Conservation (phyloP, 2,113 vertebrate genomes). For the Epinephelus lanceolatus region DNA sequence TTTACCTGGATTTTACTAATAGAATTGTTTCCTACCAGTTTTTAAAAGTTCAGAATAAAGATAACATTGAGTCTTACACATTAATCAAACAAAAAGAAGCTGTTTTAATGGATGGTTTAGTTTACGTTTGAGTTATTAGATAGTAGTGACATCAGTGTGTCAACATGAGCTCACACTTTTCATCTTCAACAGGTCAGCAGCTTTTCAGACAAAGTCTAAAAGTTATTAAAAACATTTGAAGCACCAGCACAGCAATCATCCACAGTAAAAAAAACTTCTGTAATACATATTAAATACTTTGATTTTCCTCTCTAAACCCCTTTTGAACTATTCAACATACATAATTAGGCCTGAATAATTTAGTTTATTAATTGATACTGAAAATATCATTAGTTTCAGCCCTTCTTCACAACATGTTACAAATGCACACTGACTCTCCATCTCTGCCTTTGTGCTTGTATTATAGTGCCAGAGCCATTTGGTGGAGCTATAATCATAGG, state of each 20-base stretch:
- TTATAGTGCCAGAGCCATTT: slow-evolving; percentile 96
- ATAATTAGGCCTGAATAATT: background rate
- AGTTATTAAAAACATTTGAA: background rate
- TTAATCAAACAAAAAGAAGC: background rate
- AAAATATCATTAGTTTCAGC: background rate
- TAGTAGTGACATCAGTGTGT: background rate
- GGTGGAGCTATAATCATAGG: slow-evolving; percentile 99
- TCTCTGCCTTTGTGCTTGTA: slow-evolving; percentile 40
- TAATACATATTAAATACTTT: background rate
- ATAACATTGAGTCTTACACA: background rate
- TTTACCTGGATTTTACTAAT: background rate
- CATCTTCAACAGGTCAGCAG: background rate
- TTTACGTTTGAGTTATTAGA: background rate
- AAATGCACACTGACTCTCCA: background rate
- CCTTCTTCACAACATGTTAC: background rate
- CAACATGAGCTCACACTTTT: background rate
- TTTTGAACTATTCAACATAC: too few species aligned
- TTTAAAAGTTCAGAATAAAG: background rate
- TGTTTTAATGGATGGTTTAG: too few species aligned
- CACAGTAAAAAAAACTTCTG: background rate
- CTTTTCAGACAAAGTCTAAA: background rate
- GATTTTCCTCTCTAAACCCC: background rate
- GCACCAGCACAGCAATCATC: background rate
- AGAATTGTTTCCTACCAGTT: background rate
- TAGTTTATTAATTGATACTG: background rate